Evolutionary conservation across 2,113 vertebrate genomes (phyloP).

Genomic region (Puntigrus tetrazona): DNA sequence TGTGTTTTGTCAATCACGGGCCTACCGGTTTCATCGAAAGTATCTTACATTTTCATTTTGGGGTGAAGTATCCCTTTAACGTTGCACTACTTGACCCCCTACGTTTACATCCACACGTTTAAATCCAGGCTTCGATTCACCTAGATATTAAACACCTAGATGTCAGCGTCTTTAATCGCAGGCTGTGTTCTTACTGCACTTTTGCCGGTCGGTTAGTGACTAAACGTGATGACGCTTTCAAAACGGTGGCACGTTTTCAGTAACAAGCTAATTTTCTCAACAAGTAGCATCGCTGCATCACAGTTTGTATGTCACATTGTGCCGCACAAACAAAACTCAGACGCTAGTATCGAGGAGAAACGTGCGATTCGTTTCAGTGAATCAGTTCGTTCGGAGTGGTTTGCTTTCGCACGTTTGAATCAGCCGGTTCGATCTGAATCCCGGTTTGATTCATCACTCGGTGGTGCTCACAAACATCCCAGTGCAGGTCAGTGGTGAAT

Average conservation of each 20-base stretch:
- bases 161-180: neutral
- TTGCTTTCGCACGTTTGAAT: neutral
- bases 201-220: neutral
- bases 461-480: neutral
- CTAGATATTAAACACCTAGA: no score
- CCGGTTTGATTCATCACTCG: neutral
- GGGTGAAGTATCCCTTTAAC: no score
- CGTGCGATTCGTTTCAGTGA: neutral
- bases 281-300: neutral
- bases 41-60: no score
- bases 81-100: no score
- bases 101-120: no score
- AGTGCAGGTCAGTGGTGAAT: no score
- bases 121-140: no score
- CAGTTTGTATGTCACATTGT: slow-evolving; percentile 7
- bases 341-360: no score
- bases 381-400: neutral
- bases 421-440: neutral
- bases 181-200: neutral
- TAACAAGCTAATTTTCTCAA: neutral
- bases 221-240: neutral
- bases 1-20: no score
- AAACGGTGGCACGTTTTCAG: neutral
- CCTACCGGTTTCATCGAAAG: no score
- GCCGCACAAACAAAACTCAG: neutral